These are phyloP conservation scores for Podotricha telesiphe DNA, from an alignment of 2,888 invertebrate species.

Conservation along the genomic window DNA sequence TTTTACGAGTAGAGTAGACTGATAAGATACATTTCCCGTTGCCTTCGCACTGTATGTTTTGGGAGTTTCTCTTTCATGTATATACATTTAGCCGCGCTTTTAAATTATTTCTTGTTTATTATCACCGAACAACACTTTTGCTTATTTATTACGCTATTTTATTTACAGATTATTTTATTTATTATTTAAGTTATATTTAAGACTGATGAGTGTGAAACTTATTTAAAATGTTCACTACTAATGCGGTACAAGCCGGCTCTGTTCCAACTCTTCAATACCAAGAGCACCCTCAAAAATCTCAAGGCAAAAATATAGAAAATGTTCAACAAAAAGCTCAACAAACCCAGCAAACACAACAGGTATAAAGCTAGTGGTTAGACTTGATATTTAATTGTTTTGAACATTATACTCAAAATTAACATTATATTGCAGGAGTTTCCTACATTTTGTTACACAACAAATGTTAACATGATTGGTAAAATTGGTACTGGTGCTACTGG, in stretches of 20 bases:
- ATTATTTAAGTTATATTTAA: constrained; percentile 22
- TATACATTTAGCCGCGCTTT: constrained; percentile 74
- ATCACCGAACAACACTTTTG: constrained; percentile 8
- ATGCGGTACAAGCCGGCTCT: constrained; percentile 84
- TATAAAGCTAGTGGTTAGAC: constrained; percentile 34
- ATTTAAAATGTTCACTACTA: constrained; percentile 83
- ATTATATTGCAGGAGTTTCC: constrained; percentile 82
- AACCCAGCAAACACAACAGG: constrained; percentile 64
- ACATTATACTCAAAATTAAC: background rate
- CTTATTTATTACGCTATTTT: constrained; percentile 28
- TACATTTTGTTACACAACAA: constrained; percentile 88
- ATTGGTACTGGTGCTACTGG: constrained; percentile 75
- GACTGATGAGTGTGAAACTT: constrained; percentile 34
- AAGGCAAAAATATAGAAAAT: constrained; percentile 85
- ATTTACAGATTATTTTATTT: constrained; percentile 37
- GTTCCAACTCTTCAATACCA: constrained; percentile 87
- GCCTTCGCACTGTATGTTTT: constrained; percentile 79
- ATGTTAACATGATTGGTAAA: constrained; percentile 88
- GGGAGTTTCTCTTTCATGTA: constrained; percentile 71
- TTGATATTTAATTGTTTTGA: background rate
- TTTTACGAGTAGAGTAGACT: constrained; percentile 79
- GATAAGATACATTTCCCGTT: constrained; percentile 81
- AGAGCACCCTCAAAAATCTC: constrained; percentile 85
- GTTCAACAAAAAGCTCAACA: constrained; percentile 85
- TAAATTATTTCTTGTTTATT: constrained; percentile 48